These are phyloP conservation scores for Hermaeophaga mercurialis DNA, from an alignment of 2,888 invertebrate species.

Conservation along the genomic window DNA sequence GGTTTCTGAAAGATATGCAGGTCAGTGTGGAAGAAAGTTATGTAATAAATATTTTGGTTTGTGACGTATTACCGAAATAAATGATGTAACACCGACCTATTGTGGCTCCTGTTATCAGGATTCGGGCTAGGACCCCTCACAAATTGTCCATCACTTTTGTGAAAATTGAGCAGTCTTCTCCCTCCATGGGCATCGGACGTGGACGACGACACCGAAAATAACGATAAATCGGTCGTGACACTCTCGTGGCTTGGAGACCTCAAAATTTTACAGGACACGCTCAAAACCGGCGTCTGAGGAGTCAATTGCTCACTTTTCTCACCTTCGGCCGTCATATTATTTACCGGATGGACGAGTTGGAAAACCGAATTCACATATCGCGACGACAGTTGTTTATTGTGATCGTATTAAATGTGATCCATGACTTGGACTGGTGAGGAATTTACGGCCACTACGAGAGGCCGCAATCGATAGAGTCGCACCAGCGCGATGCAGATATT, in stretches of 20 bases:
- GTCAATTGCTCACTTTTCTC: conserved; percentile 31
- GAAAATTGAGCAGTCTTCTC: conserved; percentile 59
- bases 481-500: conserved; percentile 33
- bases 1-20: no score
- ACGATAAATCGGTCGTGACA: conserved; percentile 80
- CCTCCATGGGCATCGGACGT: conserved; percentile 61
- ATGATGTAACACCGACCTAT: conserved; percentile 38
- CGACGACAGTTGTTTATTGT: conserved; percentile 7
- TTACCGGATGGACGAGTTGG: conserved; percentile 12
- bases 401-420: conserved; percentile 15
- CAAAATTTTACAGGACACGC: conserved; percentile 66
- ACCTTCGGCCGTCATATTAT: conserved; percentile 26
- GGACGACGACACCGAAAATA: conserved; percentile 72
- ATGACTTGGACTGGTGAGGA: conserved; percentile 17
- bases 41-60: no score
- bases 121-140: conserved; percentile 73
- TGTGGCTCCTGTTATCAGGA: conserved; percentile 62
- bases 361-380: conserved; percentile 1
- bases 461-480: conserved; percentile 39
- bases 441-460: conserved; percentile 34
- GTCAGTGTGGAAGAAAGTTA: no score
- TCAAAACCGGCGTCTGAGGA: conserved; percentile 60
- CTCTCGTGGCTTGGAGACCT: conserved; percentile 85
- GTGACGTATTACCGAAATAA: no score
- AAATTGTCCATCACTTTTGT: conserved; percentile 59